These are phyloP conservation scores for Aphidius gifuensis DNA, from an alignment of 1,140 invertebrate genomes.

Conservation along the genomic window DNA sequence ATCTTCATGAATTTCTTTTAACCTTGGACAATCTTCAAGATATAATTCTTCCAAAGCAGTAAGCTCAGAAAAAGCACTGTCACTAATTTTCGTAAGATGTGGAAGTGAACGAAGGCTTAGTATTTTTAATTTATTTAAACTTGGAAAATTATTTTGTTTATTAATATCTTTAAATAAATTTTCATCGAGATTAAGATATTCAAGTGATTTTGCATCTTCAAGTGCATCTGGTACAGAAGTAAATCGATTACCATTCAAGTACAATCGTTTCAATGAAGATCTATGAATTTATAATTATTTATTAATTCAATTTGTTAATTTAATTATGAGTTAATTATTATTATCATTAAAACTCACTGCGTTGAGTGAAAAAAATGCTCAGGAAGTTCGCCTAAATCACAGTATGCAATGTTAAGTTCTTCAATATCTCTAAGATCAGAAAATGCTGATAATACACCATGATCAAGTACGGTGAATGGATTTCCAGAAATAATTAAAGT, in stretches of 20 bases:
- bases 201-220: constrained; percentile 57
- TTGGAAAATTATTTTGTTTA: constrained; percentile 57
- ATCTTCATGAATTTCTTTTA: constrained; percentile 59
- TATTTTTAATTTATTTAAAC: constrained; percentile 58
- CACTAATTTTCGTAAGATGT: constrained; percentile 56
- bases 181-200: constrained; percentile 63
- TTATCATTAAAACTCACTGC: constrained; percentile 24
- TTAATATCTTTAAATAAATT: constrained; percentile 63
- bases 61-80: constrained; percentile 56
- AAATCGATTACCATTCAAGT: constrained; percentile 69
- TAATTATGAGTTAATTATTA: not conserved
- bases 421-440: constrained; percentile 63
- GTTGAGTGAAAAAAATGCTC: constrained; percentile 66
- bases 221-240: constrained; percentile 60
- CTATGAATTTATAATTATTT: constrained; percentile 14
- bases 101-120: constrained; percentile 66
- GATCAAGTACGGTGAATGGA: constrained; percentile 62
- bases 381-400: constrained; percentile 61
- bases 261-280: constrained; percentile 59
- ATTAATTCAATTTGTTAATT: not conserved
- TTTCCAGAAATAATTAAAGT: constrained; percentile 67
- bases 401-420: constrained; percentile 67
- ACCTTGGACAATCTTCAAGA: constrained; percentile 59
- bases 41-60: constrained; percentile 54
- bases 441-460: constrained; percentile 61